Base-by-base conservation (phyloP, 2,888 invertebrate genomes). In the Campaea margaritaria region DNA sequence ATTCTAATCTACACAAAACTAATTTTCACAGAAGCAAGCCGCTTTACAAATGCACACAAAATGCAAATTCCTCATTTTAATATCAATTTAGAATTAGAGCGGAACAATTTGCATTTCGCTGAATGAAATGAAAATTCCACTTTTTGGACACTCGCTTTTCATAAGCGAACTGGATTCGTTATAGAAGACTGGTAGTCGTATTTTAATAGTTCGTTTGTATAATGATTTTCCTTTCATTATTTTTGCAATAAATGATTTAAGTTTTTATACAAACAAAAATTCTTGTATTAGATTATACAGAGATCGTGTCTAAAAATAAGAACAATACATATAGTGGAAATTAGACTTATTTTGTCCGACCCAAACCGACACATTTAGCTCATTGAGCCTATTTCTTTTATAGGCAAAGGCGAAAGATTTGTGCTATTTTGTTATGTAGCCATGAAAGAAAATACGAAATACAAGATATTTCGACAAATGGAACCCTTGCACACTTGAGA, bases 401-500 rank as follows among this genome's bases (percentile, higher is more conserved):
- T 27, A 34, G 42, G 39, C 11, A 46, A 58, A 41, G 34, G 39
- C 28, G 13, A 47, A 14, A 47, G 58, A 52, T 58, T 47, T 16
- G 52, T 36, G 43, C 15, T 47, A 38, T 45, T 57, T 31, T 51
- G 45, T 51, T 51, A 48, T 47, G 28, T 48, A n/a, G 13, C 48
- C 47, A 58, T 53, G 13, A 52, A 44, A 58, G 58, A 52, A 21
- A 53, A 58, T 42, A 58, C 52, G 41, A 58, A 46, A 51, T 45
- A 57, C 3, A 11, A 16, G 15, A 41, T 28, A 27, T 43, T 34
- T 31, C 57, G 43, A 36, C 49, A 44, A 41, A 57, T 45, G 34
- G 41, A 11, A 8, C 43, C 13, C 0, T n/a, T 21, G 41, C 31
- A 45, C 45, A 14, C 56, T 50, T n/a, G 16, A 11, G 13, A 44